Conservation (phyloP, 2,888 invertebrate species). For the Pseudoips prasinana region DNA sequence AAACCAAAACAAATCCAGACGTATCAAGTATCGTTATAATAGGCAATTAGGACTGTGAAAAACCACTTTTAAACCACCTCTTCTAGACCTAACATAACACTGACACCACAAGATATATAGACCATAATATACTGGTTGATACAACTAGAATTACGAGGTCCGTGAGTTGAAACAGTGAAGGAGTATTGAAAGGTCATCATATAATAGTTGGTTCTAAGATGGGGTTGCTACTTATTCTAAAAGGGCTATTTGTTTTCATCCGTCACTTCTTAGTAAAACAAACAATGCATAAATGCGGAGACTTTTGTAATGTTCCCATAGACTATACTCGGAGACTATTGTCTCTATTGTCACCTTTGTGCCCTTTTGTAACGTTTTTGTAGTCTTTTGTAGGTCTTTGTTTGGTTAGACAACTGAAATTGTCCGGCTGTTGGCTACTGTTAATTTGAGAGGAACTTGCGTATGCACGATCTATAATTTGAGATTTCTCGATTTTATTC, state of each 20-base stretch:
- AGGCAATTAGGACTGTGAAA: constrained; percentile 74
- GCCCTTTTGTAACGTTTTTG: constrained; percentile 47
- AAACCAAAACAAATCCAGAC: constrained; percentile 28
- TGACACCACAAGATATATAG: constrained; percentile 3
- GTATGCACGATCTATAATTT: background rate
- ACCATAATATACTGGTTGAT: constrained; percentile 4
- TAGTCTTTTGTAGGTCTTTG: constrained; percentile 44
- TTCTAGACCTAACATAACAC: constrained; percentile 4
- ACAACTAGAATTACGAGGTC: constrained; percentile 24
- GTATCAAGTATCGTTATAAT: constrained; percentile 79
- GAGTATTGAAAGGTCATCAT: constrained; percentile 23
- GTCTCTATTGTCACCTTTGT: constrained; percentile 73
- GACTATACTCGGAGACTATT: constrained; percentile 50
- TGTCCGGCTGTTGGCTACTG: constrained; percentile 46
- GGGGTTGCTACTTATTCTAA: constrained; percentile 56
- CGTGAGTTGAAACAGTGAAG: constrained; percentile 1
- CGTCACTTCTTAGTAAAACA: constrained; percentile 75
- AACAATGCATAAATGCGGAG: constrained; percentile 73
- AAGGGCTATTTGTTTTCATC: constrained; percentile 73
- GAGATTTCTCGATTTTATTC: background rate
- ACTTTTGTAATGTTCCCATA: constrained; percentile 70
- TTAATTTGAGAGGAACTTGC: constrained; percentile 12
- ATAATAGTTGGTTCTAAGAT: constrained; percentile 43
- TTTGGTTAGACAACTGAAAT: constrained; percentile 51
- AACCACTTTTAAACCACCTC: constrained; percentile 41